Percentiles rank a stretch among this genome's conserved stretches.
These are phyloP conservation scores for Calameuta filiformis DNA, from an alignment of 2,888 invertebrate species.

Conservation along the genomic window DNA sequence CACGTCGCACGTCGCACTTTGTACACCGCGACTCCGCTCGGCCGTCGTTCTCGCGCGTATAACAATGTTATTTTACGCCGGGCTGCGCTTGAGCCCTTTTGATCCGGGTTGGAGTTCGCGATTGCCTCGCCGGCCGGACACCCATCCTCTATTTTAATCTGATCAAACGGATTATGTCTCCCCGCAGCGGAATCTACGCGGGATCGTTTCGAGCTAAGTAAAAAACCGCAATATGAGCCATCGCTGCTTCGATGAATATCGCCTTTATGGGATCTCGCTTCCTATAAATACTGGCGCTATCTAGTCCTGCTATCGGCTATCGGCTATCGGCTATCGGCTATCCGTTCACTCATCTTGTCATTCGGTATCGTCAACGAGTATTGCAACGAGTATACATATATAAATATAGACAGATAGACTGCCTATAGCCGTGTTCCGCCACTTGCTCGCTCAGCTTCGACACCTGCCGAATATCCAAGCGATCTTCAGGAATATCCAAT, in stretches of 20 bases:
- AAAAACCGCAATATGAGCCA: slow-evolving; percentile 21
- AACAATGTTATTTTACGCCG: slow-evolving; percentile 66
- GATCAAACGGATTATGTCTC: slow-evolving; percentile 65
- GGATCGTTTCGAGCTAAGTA: slow-evolving; percentile 14
- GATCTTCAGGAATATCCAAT: too few species aligned
- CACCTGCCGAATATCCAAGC: not conserved
- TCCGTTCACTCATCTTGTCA: not conserved
- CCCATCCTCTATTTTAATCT: slow-evolving; percentile 53
- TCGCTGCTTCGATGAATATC: slow-evolving; percentile 8
- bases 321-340: slow-evolving; percentile 10
- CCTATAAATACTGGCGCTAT: slow-evolving; percentile 18
- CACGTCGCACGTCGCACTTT: slow-evolving; percentile 10
- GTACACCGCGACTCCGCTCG: slow-evolving; percentile 13
- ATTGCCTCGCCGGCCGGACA: slow-evolving; percentile 39
- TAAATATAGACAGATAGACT: too few species aligned
- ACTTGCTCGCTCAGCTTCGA: not conserved
- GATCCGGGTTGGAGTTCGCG: slow-evolving; percentile 49
- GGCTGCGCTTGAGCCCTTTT: slow-evolving; percentile 65
- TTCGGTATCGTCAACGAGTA: too few species aligned
- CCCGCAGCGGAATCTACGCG: not conserved
- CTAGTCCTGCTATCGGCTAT: slow-evolving; percentile 5
- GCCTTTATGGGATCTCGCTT: slow-evolving; percentile 8
- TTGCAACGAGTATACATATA: too few species aligned
- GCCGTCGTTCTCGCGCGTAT: slow-evolving; percentile 37
- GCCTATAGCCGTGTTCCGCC: too few species aligned